These are phyloP conservation scores for Spheniscus mendiculus DNA, from an alignment of 2,113 vertebrate species.

Conservation along the genomic window DNA sequence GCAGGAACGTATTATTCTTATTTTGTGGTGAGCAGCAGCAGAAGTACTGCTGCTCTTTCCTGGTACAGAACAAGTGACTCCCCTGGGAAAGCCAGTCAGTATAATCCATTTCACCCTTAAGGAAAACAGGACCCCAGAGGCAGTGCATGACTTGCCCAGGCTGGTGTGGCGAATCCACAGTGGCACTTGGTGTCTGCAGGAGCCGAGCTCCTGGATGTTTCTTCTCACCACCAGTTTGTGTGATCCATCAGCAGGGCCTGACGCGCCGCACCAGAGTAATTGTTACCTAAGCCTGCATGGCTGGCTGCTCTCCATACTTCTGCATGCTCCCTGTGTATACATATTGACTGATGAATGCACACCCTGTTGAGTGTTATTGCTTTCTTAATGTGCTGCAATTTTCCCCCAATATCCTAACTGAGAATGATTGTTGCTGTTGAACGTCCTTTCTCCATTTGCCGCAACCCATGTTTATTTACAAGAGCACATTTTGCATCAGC, in stretches of 20 bases:
- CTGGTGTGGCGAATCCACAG: neutral
- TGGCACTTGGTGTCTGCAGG: fast-evolving
- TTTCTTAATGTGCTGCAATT: slow-evolving; percentile 43
- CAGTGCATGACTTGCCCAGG: fast-evolving
- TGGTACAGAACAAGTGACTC: neutral
- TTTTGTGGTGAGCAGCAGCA: neutral
- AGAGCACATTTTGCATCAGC: neutral
- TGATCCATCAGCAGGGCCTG: neutral
- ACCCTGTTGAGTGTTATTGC: slow-evolving; percentile 29
- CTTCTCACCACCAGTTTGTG: fast-evolving
- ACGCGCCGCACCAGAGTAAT: neutral
- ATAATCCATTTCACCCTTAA: neutral
- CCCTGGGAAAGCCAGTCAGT: neutral
- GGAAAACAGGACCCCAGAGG: neutral
- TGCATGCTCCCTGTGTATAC: neutral
- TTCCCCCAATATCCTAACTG: slow-evolving; percentile 15
- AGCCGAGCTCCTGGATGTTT: neutral
- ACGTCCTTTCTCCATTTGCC: slow-evolving; percentile 1
- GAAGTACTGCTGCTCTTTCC: neutral
- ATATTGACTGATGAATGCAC: slow-evolving; percentile 32
- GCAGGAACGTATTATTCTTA: neutral
- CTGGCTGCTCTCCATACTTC: neutral
- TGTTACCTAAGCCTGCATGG: neutral
- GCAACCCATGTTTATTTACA: slow-evolving; percentile 25
- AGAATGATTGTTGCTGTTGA: slow-evolving; percentile 25